A percentile compares a stretch with the other conserved stretches of the same genome.
phyloP scores from a whole-genome alignment of 2,888 invertebrate species.

The Liposcelis brunnea region DNA sequence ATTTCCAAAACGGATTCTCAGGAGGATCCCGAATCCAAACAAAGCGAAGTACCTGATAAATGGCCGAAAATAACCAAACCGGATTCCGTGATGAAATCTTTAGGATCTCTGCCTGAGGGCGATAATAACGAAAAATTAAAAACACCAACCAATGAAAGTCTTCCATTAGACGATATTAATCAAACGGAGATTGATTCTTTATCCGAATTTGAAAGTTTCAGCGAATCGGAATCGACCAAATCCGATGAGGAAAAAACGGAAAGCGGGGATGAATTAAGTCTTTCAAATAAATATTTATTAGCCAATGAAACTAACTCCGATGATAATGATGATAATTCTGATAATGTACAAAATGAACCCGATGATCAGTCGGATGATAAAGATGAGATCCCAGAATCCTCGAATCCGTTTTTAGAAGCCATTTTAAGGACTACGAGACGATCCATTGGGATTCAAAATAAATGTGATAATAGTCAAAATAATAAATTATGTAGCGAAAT shows the following conservation, averaged over 20 bases:
- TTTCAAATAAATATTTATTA: slow-evolving; percentile 9
- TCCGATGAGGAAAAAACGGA: slow-evolving; percentile 26
- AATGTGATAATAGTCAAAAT: slow-evolving; percentile 23
- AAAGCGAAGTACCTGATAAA: too few species aligned
- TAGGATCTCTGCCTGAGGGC: slow-evolving; percentile 12
- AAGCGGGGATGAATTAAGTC: slow-evolving; percentile 22
- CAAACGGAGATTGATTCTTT: too few species aligned
- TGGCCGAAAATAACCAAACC: too few species aligned
- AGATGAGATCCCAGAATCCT: slow-evolving; percentile 21
- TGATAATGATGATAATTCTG: too few species aligned
- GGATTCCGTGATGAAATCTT: too few species aligned
- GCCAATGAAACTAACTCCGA: background rate
- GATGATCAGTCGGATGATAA: too few species aligned
- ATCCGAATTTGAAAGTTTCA: slow-evolving; percentile 15
- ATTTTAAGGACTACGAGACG: too few species aligned
- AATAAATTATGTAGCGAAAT: slow-evolving; percentile 22
- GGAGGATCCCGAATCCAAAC: background rate
- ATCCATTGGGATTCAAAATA: slow-evolving; percentile 15
- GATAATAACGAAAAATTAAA: too few species aligned
- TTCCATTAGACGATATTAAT: too few species aligned
- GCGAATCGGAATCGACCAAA: slow-evolving; percentile 27
- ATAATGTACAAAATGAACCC: too few species aligned
- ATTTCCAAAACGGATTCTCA: background rate
- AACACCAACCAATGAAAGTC: too few species aligned
- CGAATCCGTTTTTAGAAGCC: slow-evolving; percentile 17